phyloP scores from a whole-genome alignment of 2,113 vertebrate genomes.

The Anolis carolinensis region DNA sequence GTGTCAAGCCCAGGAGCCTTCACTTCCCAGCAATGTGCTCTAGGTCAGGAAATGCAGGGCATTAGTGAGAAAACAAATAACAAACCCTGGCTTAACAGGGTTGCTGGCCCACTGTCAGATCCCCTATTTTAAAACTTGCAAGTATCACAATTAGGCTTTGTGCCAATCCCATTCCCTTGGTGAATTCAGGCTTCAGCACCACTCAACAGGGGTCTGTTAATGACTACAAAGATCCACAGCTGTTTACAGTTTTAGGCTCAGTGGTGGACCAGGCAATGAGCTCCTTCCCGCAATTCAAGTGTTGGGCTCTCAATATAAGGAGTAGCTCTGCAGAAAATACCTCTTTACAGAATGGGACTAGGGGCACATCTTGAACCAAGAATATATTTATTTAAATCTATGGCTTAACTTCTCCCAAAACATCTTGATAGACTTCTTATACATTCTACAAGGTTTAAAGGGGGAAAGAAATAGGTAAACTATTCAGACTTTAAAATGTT shows the following conservation, averaged over 20 bases:
- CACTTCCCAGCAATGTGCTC: conserved; percentile 27
- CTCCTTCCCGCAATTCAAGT: conserved; percentile 67
- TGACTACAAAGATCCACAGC: conserved; percentile 68
- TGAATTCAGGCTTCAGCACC: conserved; percentile 64
- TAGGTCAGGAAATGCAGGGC: conserved; percentile 44
- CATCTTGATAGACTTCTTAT: too few species aligned
- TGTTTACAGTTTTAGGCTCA: conserved; percentile 61
- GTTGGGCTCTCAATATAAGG: conserved; percentile 65
- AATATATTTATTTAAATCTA: conserved; percentile 20
- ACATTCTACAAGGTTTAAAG: neutral
- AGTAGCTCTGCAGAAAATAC: conserved; percentile 61
- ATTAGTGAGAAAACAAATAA: conserved; percentile 69
- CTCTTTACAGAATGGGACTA: conserved; percentile 37
- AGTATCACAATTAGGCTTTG: conserved; percentile 66
- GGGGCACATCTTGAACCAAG: neutral
- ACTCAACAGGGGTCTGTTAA: conserved; percentile 69
- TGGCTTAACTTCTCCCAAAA: neutral
- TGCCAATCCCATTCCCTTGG: conserved; percentile 65
- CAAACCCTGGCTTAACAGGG: conserved; percentile 67
- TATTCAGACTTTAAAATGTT: neutral
- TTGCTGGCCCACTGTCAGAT: conserved; percentile 71
- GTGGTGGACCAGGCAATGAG: conserved; percentile 55
- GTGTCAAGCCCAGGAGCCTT: conserved; percentile 13
- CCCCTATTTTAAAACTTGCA: conserved; percentile 66
- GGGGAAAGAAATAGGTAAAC: too few species aligned